These are phyloP conservation scores for Asarcornis scutulata DNA, from an alignment of 2,113 vertebrate species.

Conservation along the genomic window DNA sequence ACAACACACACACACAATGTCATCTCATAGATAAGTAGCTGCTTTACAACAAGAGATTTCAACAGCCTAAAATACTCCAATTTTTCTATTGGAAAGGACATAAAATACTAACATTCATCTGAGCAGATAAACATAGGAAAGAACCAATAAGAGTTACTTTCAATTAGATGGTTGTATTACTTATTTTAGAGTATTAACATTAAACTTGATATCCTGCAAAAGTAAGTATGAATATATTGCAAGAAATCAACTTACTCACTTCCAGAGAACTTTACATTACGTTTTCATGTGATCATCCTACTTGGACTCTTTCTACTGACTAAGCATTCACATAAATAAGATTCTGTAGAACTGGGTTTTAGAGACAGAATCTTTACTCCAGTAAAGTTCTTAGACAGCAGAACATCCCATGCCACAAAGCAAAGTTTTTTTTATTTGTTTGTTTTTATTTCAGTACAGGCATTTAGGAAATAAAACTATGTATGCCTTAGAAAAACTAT, in stretches of 20 bases:
- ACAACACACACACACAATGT: too few species aligned
- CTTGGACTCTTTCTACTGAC: not conserved
- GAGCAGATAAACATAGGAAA: conserved; percentile 9
- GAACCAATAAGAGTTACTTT: conserved; percentile 13
- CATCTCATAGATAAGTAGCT: not conserved
- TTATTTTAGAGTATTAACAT: not conserved
- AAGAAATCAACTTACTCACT: not conserved
- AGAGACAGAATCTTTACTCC: not conserved
- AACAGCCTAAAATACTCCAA: accelerated
- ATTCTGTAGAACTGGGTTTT: not conserved
- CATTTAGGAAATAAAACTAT: not conserved
- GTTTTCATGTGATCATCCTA: not conserved
- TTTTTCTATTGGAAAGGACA: not conserved
- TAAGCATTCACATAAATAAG: not conserved
- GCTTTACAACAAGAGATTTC: not conserved
- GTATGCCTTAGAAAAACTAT: not conserved
- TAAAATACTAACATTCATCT: not conserved
- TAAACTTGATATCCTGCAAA: not conserved
- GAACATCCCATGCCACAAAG: not conserved
- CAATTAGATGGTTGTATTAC: not conserved
- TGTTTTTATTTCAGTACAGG: not conserved
- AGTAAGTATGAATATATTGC: not conserved
- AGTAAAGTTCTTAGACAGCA: not conserved
- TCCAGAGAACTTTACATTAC: not conserved
- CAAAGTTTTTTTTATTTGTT: not conserved